Evolutionary conservation across 1,140 invertebrate genomes (phyloP).

Genomic region (Dendrolimus kikuchii): DNA sequence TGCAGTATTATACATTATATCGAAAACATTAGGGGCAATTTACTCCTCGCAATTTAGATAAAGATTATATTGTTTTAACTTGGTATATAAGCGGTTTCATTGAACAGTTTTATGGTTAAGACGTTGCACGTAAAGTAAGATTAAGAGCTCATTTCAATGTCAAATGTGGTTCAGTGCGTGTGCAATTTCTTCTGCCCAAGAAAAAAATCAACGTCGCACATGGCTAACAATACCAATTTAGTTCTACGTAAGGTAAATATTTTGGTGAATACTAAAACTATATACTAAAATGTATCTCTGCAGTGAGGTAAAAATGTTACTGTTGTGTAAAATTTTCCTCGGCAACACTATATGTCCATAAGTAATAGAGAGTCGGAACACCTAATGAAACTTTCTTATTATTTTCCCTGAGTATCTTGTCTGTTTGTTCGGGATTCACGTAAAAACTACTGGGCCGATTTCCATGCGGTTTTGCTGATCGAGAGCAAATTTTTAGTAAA

Average conservation of each 20-base stretch:
- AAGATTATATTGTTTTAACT: conserved; percentile 48
- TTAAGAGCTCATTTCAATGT: conserved; percentile 30
- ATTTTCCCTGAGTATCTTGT: no score
- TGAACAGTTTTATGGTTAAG: conserved; percentile 44
- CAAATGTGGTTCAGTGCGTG: conserved; percentile 30
- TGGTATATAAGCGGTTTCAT: conserved; percentile 56
- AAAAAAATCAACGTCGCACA: conserved; percentile 14
- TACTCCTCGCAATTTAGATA: conserved; percentile 55
- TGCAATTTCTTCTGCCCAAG: conserved; percentile 5
- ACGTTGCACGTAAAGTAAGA: conserved; percentile 18
- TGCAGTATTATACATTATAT: conserved; percentile 24
- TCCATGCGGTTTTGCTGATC: no score
- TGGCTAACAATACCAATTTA: conserved; percentile 26
- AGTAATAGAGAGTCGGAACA: no score
- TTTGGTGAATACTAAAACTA: not conserved
- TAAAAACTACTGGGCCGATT: no score
- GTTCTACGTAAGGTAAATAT: conserved; percentile 35
- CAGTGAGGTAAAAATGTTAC: not conserved
- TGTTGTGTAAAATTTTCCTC: not conserved
- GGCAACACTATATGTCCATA: not conserved
- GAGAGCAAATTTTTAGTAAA: no score
- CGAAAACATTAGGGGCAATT: conserved; percentile 30
- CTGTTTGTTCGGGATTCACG: no score
- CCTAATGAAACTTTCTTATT: no score
- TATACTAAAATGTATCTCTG: conserved; percentile 2